Percentiles rank a stretch among this genome's conserved stretches.
Evolutionary conservation across 2,888 invertebrate genomes (phyloP).

Genomic region (Carterocephalus palaemon): DNA sequence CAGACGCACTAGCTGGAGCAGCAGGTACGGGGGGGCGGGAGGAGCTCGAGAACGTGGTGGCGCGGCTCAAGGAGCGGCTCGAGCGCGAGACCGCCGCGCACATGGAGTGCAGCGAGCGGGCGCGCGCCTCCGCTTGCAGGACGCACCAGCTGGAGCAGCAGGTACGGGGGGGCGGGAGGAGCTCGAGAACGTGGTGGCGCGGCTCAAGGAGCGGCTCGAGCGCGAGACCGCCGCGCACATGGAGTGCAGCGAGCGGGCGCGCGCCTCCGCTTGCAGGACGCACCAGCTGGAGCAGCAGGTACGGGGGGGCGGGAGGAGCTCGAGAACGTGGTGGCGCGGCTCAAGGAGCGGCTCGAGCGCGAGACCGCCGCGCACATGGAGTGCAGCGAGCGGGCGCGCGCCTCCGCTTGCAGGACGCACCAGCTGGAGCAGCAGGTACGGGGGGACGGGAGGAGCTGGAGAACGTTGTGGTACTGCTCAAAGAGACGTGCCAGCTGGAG

Average conservation of each 20-base stretch:
- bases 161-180: constrained; percentile 95
- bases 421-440: constrained; percentile 80
- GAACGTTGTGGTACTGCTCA: constrained; percentile 81
- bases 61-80: no score
- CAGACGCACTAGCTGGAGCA: no score
- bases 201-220: constrained; percentile 92
- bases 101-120: no score
- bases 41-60: no score
- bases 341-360: constrained; percentile 92
- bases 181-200: constrained; percentile 87
- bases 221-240: constrained; percentile 92
- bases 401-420: constrained; percentile 76
- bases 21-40: no score
- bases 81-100: no score
- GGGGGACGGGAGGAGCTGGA: constrained; percentile 49
- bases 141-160: constrained; percentile 95
- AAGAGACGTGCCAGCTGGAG: no score
- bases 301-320: constrained; percentile 49
- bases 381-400: constrained; percentile 85
- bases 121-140: constrained; percentile 29
- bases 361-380: constrained; percentile 93
- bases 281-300: constrained; percentile 81
- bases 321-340: constrained; percentile 75
- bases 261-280: constrained; percentile 76
- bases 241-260: constrained; percentile 87